Evolutionary conservation across 2,113 vertebrate genomes (phyloP).

Genomic region (Misgurnus anguillicaudatus): DNA sequence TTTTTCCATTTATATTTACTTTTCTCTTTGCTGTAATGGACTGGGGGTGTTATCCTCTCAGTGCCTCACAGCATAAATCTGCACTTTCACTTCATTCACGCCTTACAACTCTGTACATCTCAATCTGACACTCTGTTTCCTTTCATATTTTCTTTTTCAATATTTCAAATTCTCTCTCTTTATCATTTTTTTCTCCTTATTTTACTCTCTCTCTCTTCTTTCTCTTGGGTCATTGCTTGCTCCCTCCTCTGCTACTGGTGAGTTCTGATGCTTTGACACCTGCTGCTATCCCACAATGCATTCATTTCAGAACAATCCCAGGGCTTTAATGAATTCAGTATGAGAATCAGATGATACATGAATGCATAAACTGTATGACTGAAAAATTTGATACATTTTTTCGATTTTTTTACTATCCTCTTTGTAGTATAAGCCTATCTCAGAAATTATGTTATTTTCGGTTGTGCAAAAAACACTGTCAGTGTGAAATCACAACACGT

Average conservation of each 20-base stretch:
- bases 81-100: constrained; percentile 48
- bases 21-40: constrained; percentile 23
- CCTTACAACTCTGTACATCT: constrained; percentile 37
- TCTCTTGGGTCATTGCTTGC: constrained; percentile 80
- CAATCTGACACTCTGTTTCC: constrained; percentile 2
- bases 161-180: constrained; percentile 33
- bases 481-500: not conserved
- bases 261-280: constrained; percentile 71
- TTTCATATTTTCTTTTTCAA: constrained; percentile 10
- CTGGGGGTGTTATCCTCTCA: constrained; percentile 21
- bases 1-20: constrained; percentile 33
- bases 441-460: no score
- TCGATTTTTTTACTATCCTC: no score
- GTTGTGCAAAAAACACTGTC: no score
- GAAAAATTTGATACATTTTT: no score
- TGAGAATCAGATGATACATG: not conserved
- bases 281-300: constrained; percentile 49
- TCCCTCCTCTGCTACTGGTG: constrained; percentile 86
- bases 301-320: constrained; percentile 37
- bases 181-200: constrained; percentile 33
- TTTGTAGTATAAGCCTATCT: no score
- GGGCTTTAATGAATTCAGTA: constrained; percentile 9
- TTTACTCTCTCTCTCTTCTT: constrained; percentile 61
- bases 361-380: not conserved
- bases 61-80: constrained; percentile 42